Evolutionary conservation across 2,888 invertebrate species (phyloP).

Genomic region (Diaprepes abbreviatus): DNA sequence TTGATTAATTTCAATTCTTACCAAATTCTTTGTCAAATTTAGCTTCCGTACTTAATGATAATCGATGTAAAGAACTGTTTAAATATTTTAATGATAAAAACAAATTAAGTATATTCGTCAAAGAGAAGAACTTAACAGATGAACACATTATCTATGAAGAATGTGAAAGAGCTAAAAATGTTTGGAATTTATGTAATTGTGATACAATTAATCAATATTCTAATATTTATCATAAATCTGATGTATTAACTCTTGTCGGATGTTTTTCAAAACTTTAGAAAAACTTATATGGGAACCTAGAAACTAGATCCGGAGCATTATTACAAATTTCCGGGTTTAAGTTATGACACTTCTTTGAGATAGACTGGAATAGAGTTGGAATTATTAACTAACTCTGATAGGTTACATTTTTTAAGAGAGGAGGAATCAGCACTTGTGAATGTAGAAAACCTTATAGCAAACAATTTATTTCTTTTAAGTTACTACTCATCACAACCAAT

Average conservation of each 20-base stretch:
- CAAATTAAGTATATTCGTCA: too few species aligned
- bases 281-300: slow-evolving; percentile 49
- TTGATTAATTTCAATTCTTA: too few species aligned
- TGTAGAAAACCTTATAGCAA: slow-evolving; percentile 1
- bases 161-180: too few species aligned
- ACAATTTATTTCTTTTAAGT: slow-evolving; percentile 19
- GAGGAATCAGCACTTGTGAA: slow-evolving; percentile 15
- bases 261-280: slow-evolving; percentile 32
- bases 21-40: too few species aligned
- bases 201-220: too few species aligned
- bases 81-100: too few species aligned
- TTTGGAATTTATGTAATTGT: too few species aligned
- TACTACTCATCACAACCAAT: not conserved
- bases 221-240: not conserved
- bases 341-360: not conserved
- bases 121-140: too few species aligned
- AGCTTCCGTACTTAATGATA: too few species aligned
- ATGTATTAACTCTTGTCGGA: too few species aligned
- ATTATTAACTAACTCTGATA: slow-evolving; percentile 18
- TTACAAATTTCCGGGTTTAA: slow-evolving; percentile 4
- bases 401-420: slow-evolving; percentile 25
- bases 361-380: slow-evolving; percentile 12
- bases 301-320: slow-evolving; percentile 51
- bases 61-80: too few species aligned
- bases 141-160: too few species aligned